Base-by-base conservation (phyloP, 2,888 invertebrate species). In the Lycia hirtaria region DNA sequence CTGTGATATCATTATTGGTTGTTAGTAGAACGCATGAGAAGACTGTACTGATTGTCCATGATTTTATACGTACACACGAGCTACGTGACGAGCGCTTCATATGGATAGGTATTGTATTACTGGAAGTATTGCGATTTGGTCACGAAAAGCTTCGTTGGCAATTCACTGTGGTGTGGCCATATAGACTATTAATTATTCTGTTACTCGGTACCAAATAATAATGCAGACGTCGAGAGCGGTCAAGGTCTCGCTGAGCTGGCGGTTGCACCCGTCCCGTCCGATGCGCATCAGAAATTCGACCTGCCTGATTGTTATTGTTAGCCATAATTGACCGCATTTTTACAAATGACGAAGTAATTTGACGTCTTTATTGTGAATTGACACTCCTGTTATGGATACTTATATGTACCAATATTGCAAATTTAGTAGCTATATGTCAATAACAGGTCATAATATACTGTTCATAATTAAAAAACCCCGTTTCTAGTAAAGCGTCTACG, bases 201-300 rank as follows among this genome's bases (percentile, higher is more conserved):
- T 49, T 37, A 49, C 32, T 44, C 44, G 62, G 48, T 63, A 52
- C 68, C 71, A 66, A 62, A 80, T 19, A 35, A 35, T 74, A 71
- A 74, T 65, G 73, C 66, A 68, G 65, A 65, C 68, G 48, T 41
- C 72, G 62, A 64, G 72, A 64, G 72, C 82, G 88, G 89, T 88
- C 89, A 89, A 89, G 89, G 89, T 69, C 85, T 83, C 73, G 83
- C 81, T 78, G 80, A 77, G 76, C 62, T 73, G 67, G 73, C 76
- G 51, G 69, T 56, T 38, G 33, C 73, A 72, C 73, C 71, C 71
- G 70, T 64, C 73, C 71, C 71, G 70, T 64, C 63, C 65, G 75
- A 76, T 73, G 81, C 81, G 81, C 82, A 75, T 78, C 72, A 70
- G 83, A 80, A 81, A 86, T 75, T 69, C 72, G 80, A 85, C 59